Evolutionary conservation across 2,888 invertebrate genomes (phyloP), one percentile per base, ranked within the genome.

Genomic region (Syritta pipiens): DNA sequence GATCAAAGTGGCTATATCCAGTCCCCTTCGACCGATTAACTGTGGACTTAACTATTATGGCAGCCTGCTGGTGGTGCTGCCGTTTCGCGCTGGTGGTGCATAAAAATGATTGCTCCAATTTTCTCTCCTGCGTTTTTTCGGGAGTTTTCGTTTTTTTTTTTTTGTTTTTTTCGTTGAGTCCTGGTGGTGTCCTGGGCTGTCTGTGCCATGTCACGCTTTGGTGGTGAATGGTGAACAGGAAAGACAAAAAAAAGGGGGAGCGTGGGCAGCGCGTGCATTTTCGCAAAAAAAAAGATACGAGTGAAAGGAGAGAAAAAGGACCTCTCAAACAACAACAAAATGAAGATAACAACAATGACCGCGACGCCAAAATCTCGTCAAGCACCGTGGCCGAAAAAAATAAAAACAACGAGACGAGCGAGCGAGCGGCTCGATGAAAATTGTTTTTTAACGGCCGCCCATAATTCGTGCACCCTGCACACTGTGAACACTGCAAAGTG

Each of bases 21-120:
- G 44, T 44, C n/a, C 79, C 74, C 62, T 74, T 62, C 40, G 51
- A 68, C 67, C 79, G 79, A 79, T 79, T 74, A 79, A 79, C 79
- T 62, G 79, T 67, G 72, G 79, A 79, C 79, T 79, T 79, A 74
- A 79, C 79, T 79, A 79, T 79, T 79, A 79, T 79, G 79, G 79
- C 74, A 74, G 79, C 55, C 67, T 74, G 74, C 79, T n/a, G n/a
- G n/a, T n/a, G n/a, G n/a, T n/a, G n/a, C n/a, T 68, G 79, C 79
- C 79, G 74, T 79, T 79, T 79, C 79, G 74, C 72, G 74, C 79
- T 79, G 79, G 5, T 74, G 79, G 79, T 79, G 79, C 79, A 79
- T 74, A 79, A 79, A 79, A 79, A 79, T 79, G 72, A 79, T 79
- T 79, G 79, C 74, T 79, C 79, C 79, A 79, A 79, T 79, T 79